phyloP scores from a whole-genome alignment of 2,113 vertebrate genomes.

The Paracanthobrama guichenoti region DNA sequence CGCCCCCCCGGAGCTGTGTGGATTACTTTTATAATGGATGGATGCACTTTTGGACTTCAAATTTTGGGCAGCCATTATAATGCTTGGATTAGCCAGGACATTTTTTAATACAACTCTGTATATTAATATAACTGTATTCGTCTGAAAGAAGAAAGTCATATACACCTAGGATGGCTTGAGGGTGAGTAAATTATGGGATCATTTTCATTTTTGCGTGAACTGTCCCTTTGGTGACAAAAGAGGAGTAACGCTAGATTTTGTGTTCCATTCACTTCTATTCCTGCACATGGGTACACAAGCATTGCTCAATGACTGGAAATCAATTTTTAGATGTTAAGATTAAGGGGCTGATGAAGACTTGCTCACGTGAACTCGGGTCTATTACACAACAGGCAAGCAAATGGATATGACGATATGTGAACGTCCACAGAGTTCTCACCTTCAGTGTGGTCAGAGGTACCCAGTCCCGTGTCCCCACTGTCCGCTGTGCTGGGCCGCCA shows the following conservation, averaged over 20 bases:
- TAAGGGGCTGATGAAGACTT: background rate
- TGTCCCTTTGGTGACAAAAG: background rate
- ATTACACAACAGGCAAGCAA: background rate
- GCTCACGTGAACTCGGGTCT: background rate
- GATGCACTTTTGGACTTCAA: no score
- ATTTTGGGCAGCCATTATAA: no score
- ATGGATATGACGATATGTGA: background rate
- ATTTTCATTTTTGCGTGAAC: no score
- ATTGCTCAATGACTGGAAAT: background rate
- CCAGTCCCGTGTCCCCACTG: slow-evolving; percentile 79
- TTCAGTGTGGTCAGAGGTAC: slow-evolving; percentile 84
- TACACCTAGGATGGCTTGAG: no score
- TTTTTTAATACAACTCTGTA: no score
- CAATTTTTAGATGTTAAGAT: background rate
- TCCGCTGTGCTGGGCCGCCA: slow-evolving; percentile 77
- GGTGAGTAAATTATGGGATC: no score
- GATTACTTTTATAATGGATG: no score
- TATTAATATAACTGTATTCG: no score
- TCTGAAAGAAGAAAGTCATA: no score
- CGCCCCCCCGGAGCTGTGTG: no score
- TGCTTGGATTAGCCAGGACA: no score
- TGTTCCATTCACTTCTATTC: background rate
- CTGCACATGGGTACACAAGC: background rate
- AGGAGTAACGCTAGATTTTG: background rate
- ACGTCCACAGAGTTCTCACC: slow-evolving; percentile 69